A percentile compares a stretch with the other conserved stretches of the same genome.
These are phyloP conservation scores for Drosophila virilis DNA, from an alignment of 1,140 invertebrate species.

Conservation along the genomic window DNA sequence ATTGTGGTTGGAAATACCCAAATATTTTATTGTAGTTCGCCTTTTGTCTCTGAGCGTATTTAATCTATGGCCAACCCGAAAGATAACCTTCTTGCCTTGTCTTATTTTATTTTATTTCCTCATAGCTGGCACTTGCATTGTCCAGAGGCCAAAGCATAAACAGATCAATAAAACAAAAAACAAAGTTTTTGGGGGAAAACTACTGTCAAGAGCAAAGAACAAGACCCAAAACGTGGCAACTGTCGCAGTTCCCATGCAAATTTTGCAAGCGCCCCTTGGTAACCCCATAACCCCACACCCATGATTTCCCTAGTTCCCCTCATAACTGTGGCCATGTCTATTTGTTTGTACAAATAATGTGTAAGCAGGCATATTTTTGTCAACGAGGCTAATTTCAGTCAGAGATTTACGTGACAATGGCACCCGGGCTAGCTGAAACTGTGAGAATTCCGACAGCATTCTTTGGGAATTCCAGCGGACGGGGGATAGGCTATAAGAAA, in stretches of 20 bases:
- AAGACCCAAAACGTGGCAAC: slow-evolving; percentile 43
- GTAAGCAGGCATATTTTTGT: slow-evolving; percentile 82
- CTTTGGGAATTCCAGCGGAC: slow-evolving; percentile 4
- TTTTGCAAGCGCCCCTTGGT: slow-evolving; percentile 41
- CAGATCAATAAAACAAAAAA: slow-evolving; percentile 72
- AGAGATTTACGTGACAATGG: slow-evolving; percentile 81
- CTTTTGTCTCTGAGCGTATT: not conserved
- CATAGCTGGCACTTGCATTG: slow-evolving; percentile 20
- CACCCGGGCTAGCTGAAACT: slow-evolving; percentile 14
- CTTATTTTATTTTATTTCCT: slow-evolving; percentile 8
- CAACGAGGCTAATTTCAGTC: slow-evolving; percentile 79
- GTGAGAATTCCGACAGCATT: slow-evolving; percentile 19
- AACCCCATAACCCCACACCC: not conserved
- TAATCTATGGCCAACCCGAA: not conserved
- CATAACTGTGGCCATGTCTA: slow-evolving; percentile 64
- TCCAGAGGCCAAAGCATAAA: slow-evolving; percentile 62
- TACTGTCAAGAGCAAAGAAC: slow-evolving; percentile 39
- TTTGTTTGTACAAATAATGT: slow-evolving; percentile 81
- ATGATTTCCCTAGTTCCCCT: not conserved
- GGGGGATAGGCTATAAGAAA: slow-evolving; percentile 8
- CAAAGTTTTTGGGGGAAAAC: slow-evolving; percentile 48
- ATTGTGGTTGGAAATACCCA: too few species aligned
- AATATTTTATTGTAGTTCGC: not conserved
- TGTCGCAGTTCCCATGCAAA: slow-evolving; percentile 75
- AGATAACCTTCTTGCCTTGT: not conserved